A percentile compares a stretch with the other conserved stretches of the same genome.
Conservation (phyloP, 2,888 invertebrate genomes). For the Eumerus sabulonum region DNA sequence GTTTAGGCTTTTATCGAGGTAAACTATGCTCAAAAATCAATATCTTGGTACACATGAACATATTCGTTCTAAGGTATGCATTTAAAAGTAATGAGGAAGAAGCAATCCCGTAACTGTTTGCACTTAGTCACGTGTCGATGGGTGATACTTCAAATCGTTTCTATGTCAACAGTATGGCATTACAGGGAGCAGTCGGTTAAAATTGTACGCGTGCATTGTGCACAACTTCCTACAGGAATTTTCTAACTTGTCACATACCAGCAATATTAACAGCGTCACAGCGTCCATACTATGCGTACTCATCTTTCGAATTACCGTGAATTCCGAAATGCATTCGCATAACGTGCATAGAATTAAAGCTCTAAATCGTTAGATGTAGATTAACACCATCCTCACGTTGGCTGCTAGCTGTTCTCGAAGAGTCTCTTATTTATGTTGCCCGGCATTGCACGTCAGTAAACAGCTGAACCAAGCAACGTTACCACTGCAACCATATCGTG, state of each 20-base stretch:
- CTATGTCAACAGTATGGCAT: too few relatives aligned
- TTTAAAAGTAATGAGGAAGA: not conserved
- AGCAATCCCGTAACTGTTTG: not conserved
- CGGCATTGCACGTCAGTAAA: slow-evolving; percentile 35
- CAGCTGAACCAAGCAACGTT: slow-evolving; percentile 30
- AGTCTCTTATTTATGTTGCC: slow-evolving; percentile 5
- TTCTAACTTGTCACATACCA: too few relatives aligned
- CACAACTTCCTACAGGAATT: too few relatives aligned
- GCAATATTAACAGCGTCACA: too few relatives aligned
- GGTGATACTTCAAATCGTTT: too few relatives aligned
- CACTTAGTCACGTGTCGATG: not conserved
- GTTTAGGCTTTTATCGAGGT: too few relatives aligned
- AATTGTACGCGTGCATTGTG: too few relatives aligned
- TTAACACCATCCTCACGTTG: slow-evolving; percentile 31
- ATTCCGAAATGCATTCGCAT: not conserved
- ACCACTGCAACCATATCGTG: slow-evolving; percentile 27
- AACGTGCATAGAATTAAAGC: slow-evolving; percentile 27
- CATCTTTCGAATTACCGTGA: not conserved
- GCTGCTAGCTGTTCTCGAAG: not conserved
- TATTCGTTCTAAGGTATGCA: too few relatives aligned
- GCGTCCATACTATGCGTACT: too few relatives aligned
- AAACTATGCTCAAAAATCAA: too few relatives aligned
- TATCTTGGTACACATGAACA: too few relatives aligned
- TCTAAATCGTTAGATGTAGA: slow-evolving; percentile 36
- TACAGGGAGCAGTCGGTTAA: too few relatives aligned